phyloP scores from a whole-genome alignment of 1,140 invertebrate species.

The Thaumetopoea pityocampa region DNA sequence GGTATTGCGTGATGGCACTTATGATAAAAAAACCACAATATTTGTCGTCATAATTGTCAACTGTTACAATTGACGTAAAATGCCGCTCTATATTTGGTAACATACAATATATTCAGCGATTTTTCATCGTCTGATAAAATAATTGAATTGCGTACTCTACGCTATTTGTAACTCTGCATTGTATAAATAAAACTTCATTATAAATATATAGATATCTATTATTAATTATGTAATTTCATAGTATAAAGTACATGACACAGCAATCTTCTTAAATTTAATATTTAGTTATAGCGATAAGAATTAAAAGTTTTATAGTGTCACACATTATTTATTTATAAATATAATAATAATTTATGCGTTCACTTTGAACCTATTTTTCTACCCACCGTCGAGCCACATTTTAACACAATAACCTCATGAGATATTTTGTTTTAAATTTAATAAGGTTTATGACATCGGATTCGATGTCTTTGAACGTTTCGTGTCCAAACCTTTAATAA shows the following conservation, averaged over 20 bases:
- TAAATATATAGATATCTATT: not conserved
- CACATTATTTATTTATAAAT: slow-evolving; percentile 62
- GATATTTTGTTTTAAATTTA: not conserved
- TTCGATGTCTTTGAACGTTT: too few relatives aligned
- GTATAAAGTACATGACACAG: slow-evolving; percentile 17
- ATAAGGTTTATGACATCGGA: too few relatives aligned
- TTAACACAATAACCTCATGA: slow-evolving; percentile 44
- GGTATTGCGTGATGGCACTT: too few relatives aligned
- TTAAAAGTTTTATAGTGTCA: slow-evolving; percentile 57
- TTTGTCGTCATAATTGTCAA: too few relatives aligned
- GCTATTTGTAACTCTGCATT: too few relatives aligned
- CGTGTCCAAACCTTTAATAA: too few relatives aligned
- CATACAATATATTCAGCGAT: too few relatives aligned
- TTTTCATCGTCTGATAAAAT: not conserved
- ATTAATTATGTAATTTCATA: not conserved
- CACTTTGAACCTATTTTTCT: slow-evolving; percentile 34
- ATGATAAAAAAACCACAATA: too few relatives aligned
- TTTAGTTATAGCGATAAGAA: slow-evolving; percentile 38
- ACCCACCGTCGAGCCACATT: too few relatives aligned
- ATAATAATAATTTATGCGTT: slow-evolving; percentile 36
- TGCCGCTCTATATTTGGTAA: too few relatives aligned
- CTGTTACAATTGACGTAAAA: too few relatives aligned
- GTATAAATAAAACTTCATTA: not conserved
- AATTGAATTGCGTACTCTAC: not conserved
- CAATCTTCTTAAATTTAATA: slow-evolving; percentile 40